A percentile compares a stretch with the other conserved stretches of the same genome.
phyloP scores from a whole-genome alignment of 1,140 invertebrate species.

The Panagrolaimus sp. region DNA sequence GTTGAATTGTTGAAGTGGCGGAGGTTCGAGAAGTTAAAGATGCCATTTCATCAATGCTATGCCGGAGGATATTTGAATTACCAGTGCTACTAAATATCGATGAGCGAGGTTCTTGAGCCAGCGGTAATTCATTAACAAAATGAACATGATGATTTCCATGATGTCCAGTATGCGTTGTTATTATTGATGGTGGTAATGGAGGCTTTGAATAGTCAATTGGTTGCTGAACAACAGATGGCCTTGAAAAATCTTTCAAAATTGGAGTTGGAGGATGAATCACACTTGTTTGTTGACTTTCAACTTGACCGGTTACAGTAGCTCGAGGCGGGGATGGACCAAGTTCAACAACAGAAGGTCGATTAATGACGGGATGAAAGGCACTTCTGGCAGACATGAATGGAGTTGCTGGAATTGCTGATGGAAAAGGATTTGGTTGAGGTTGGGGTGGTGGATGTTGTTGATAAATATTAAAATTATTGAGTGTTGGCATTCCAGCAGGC shows the following conservation, averaged over 20 bases:
- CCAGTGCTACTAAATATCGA: background rate
- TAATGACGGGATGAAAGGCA: conserved; percentile 39
- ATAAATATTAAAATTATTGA: background rate
- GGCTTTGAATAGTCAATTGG: background rate
- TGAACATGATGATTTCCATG: background rate
- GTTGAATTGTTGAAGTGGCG: background rate
- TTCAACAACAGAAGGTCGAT: conserved; percentile 27
- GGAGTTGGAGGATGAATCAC: background rate
- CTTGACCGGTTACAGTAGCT: background rate
- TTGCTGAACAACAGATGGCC: conserved; percentile 1
- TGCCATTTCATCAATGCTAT: background rate
- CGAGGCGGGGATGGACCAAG: conserved; percentile 22
- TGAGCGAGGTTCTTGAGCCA: background rate
- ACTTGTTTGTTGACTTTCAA: background rate
- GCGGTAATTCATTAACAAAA: background rate
- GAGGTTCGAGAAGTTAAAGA: background rate
- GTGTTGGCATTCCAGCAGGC: too few species aligned
- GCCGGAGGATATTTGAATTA: too few species aligned
- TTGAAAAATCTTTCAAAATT: background rate
- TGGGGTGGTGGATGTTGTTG: background rate
- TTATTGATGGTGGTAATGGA: too few species aligned
- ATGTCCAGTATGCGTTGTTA: background rate
- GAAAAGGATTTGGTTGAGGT: background rate
- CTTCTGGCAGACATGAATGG: conserved; percentile 9
- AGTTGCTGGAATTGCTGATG: conserved; percentile 20